A percentile compares a stretch with the other conserved stretches of the same genome.
These are phyloP conservation scores for Malacoraja senta DNA, from an alignment of 2,797 vertebrate genomes.

Conservation along the genomic window DNA sequence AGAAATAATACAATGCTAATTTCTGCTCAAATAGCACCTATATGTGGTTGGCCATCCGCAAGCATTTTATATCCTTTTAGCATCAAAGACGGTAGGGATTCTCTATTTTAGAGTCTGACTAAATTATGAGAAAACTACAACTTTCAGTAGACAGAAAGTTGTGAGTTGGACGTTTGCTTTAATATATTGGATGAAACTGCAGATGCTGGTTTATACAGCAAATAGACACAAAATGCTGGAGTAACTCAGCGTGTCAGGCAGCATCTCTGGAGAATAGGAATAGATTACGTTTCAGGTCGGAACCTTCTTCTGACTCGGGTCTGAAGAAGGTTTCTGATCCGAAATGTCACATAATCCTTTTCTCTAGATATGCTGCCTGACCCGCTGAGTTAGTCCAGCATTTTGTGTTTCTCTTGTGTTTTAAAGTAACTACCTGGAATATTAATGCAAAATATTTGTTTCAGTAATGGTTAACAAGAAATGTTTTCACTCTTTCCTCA, in stretches of 20 bases:
- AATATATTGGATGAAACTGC: no score
- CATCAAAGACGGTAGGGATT: constrained; percentile 3
- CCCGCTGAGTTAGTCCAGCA: no score
- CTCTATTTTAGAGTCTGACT: not conserved
- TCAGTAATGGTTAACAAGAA: not conserved
- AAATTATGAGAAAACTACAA: not conserved
- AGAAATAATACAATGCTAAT: not conserved
- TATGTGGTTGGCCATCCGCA: not conserved
- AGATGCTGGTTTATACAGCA: no score
- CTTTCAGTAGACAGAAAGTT: not conserved
- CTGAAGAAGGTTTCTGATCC: no score
- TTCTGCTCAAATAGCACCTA: not conserved
- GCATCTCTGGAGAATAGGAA: no score
- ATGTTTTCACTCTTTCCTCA: not conserved
- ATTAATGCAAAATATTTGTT: not conserved
- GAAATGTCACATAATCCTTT: no score
- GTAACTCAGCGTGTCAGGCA: no score
- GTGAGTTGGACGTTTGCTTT: not conserved
- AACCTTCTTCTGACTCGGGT: no score
- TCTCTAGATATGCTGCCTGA: no score
- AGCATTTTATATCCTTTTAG: not conserved
- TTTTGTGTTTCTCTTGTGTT: no score
- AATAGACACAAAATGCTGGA: no score
- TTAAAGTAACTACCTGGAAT: not conserved
- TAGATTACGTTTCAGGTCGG: no score